Evolutionary conservation across 2,797 vertebrate species (phyloP).

Genomic region (Trichosurus vulpecula): DNA sequence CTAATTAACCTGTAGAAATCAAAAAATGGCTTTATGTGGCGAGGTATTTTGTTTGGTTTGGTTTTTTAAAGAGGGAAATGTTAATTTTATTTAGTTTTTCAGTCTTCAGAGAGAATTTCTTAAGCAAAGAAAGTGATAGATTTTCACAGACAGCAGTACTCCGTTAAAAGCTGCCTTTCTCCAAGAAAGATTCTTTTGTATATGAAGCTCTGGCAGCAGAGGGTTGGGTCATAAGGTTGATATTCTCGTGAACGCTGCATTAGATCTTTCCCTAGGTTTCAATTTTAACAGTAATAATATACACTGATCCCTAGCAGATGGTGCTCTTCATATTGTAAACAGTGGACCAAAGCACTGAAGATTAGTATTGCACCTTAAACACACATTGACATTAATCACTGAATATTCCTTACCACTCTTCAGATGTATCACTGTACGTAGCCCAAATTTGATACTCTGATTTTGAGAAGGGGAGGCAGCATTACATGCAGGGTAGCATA

Average conservation of each 20-base stretch:
- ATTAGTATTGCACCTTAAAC: neutral
- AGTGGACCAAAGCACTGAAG: neutral
- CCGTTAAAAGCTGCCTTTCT: conserved; percentile 13
- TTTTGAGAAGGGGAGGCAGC: conserved; percentile 33
- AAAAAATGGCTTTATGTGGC: conserved; percentile 35
- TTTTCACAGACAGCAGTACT: conserved; percentile 53
- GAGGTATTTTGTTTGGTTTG: neutral
- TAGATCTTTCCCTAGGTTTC: conserved; percentile 48
- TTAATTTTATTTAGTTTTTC: conserved; percentile 58
- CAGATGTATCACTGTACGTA: neutral
- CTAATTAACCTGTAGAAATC: conserved; percentile 56
- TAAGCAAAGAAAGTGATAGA: conserved; percentile 43
- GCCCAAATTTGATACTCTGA: neutral
- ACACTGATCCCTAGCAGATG: conserved; percentile 23
- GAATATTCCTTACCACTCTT: neutral
- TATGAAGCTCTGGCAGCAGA: conserved; percentile 10
- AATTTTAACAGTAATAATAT: conserved; percentile 28
- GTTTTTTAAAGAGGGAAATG: conserved; percentile 4
- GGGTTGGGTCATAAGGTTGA: neutral
- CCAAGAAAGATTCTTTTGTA: conserved; percentile 23
- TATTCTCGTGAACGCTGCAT: neutral
- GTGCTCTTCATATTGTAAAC: neutral
- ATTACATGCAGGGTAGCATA: neutral
- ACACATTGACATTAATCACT: neutral
- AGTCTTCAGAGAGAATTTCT: conserved; percentile 54